Percentiles rank a stretch among this genome's conserved stretches.
These are phyloP conservation scores for Ictalurus furcatus DNA, from an alignment of 2,113 vertebrate genomes.

Conservation along the genomic window DNA sequence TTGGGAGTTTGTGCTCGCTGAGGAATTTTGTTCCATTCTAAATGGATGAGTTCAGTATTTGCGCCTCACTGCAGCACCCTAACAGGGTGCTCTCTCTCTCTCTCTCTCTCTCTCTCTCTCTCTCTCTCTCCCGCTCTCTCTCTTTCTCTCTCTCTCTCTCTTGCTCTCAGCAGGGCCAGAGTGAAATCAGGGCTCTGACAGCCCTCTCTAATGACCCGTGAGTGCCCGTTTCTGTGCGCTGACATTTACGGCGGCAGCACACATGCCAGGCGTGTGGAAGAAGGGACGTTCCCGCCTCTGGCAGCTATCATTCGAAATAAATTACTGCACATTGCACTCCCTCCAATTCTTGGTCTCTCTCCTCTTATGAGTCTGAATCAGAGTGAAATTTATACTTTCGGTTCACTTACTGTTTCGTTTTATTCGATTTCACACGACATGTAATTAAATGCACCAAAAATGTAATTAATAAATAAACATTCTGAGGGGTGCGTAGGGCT, in stretches of 20 bases:
- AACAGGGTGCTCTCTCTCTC: constrained; percentile 36
- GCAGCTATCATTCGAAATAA: constrained; percentile 55
- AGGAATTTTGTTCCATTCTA: constrained; percentile 44
- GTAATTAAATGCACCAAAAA: neutral
- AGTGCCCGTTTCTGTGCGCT: constrained; percentile 52
- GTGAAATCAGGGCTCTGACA: constrained; percentile 50
- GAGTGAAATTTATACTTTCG: neutral
- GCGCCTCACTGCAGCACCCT: constrained; percentile 8
- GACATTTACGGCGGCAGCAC: constrained; percentile 56
- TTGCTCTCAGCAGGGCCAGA: constrained; percentile 28
- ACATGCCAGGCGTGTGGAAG: constrained; percentile 43
- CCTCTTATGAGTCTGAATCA: neutral
- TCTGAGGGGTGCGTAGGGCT: neutral
- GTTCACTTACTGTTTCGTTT: neutral
- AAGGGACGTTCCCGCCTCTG: constrained; percentile 45
- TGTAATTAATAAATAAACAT: neutral
- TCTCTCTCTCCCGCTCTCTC: neutral
- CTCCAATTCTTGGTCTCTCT: neutral
- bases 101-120: constrained; percentile 25
- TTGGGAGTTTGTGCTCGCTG: neutral
- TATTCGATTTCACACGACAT: neutral
- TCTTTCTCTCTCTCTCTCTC: constrained; percentile 2
- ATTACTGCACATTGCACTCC: constrained; percentile 45
- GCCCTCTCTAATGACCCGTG: constrained; percentile 55
- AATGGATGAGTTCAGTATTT: constrained; percentile 35